These are phyloP conservation scores for Torymus texanus DNA, from an alignment of 2,888 invertebrate species.

Conservation along the genomic window DNA sequence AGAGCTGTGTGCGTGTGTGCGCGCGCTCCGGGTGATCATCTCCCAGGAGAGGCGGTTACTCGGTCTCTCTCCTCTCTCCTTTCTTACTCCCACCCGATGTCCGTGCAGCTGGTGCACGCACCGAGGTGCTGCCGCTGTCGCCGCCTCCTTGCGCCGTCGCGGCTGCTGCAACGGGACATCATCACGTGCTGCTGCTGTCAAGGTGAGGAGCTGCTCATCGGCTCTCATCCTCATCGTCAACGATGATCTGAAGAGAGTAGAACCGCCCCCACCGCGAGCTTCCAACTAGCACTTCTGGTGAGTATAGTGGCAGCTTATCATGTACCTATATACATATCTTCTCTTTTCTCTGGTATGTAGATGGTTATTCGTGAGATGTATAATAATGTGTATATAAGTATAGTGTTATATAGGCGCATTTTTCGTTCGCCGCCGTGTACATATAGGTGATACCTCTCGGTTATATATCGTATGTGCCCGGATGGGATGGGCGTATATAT, in stretches of 20 bases:
- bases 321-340: neutral
- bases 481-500: conserved; percentile 49
- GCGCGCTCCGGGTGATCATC: no score
- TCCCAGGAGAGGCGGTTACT: no score
- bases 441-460: neutral
- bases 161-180: neutral
- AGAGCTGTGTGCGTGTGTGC: no score
- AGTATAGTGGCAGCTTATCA: neutral
- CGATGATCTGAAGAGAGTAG: conserved; percentile 40
- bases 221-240: neutral
- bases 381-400: neutral
- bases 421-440: neutral
- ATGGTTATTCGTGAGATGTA: neutral
- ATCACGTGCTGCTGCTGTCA: neutral
- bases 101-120: no score
- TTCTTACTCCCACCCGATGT: no score
- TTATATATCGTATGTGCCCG: neutral
- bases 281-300: conserved; percentile 42
- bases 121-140: no score
- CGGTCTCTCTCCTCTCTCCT: no score
- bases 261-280: conserved; percentile 2
- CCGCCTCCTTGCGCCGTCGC: neutral
- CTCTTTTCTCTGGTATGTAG: neutral
- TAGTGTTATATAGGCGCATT: neutral
- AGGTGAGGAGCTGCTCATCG: neutral